Conservation (phyloP, 2,113 vertebrate species). For the Narcine bancroftii region DNA sequence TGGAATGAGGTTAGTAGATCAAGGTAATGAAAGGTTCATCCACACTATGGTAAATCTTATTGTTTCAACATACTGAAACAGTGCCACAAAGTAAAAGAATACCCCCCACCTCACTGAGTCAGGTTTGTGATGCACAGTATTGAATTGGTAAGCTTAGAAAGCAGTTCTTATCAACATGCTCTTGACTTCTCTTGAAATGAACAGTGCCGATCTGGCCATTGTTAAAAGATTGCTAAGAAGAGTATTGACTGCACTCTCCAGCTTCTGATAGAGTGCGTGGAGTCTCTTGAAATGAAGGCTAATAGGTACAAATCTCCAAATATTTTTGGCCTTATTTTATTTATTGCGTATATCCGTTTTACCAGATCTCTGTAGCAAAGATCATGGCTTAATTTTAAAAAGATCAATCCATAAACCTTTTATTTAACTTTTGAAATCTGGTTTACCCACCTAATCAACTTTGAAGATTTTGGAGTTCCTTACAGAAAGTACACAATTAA, state of each 20-base stretch:
- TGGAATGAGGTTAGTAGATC: background rate
- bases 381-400: background rate
- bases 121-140: background rate
- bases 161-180: background rate
- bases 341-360: background rate
- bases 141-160: background rate
- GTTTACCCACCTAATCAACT: slow-evolving; percentile 18
- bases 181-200: background rate
- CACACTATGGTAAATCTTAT: background rate
- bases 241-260: background rate
- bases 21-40: background rate
- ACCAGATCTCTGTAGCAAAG: background rate
- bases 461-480: background rate
- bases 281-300: background rate
- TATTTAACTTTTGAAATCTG: slow-evolving; percentile 14
- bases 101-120: background rate
- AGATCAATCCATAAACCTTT: background rate
- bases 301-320: slow-evolving; percentile 1
- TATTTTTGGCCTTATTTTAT: background rate
- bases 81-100: background rate
- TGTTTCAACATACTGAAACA: background rate
- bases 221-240: too few relatives aligned
- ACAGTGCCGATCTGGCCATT: background rate
- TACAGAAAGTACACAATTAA: background rate
- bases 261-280: background rate